Conservation (phyloP, 1,140 invertebrate genomes). For the Papilio dardanus region DNA sequence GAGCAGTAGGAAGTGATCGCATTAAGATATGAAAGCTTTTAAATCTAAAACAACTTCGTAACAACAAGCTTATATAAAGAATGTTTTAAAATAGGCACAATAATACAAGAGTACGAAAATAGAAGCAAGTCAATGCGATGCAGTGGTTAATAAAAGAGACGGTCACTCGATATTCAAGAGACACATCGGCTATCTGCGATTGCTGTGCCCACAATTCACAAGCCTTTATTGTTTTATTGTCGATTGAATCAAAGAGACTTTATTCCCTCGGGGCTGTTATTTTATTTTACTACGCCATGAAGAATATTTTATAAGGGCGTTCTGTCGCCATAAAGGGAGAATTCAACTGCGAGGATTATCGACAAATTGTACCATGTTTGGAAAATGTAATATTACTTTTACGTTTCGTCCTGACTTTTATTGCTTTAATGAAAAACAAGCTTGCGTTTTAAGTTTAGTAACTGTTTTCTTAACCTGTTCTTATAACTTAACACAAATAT, state of each 20-base stretch:
- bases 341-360: conserved; percentile 5
- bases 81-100: conserved; percentile 32
- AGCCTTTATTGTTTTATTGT: conserved; percentile 40
- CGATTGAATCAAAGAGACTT: conserved; percentile 36
- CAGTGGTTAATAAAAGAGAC: conserved; percentile 37
- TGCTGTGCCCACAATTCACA: conserved; percentile 38
- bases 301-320: conserved; percentile 38
- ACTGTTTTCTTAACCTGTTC: background rate
- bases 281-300: conserved; percentile 35
- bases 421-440: background rate
- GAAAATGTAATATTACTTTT: background rate
- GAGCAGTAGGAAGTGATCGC: conserved; percentile 15
- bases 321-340: conserved; percentile 2
- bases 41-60: background rate
- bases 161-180: conserved; percentile 46
- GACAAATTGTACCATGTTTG: background rate
- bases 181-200: conserved; percentile 41
- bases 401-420: background rate
- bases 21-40: conserved; percentile 32
- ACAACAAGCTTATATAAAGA: conserved; percentile 21
- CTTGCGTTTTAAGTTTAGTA: background rate
- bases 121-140: conserved; percentile 30
- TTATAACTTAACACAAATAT: background rate
- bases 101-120: conserved; percentile 27
- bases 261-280: conserved; percentile 26